Percentiles rank a stretch among this genome's conserved stretches.
Conservation (phyloP, 2,797 vertebrate genomes). For the Mus minutoides region DNA sequence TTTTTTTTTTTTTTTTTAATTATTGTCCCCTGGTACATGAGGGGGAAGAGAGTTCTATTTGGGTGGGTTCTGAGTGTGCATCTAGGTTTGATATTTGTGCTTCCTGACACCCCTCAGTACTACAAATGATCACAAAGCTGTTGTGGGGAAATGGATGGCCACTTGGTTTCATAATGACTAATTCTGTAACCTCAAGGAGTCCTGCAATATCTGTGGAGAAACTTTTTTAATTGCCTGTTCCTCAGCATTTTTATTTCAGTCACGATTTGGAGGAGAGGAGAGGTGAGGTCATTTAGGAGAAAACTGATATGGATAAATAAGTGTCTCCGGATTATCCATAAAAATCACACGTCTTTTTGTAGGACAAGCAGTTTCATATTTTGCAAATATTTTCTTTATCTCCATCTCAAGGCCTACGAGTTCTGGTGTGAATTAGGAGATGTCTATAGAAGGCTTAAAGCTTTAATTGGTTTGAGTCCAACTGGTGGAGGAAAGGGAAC, state of each 20-base stretch:
- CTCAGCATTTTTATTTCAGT: background rate
- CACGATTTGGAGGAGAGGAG: background rate
- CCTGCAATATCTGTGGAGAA: background rate
- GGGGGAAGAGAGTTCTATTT: slow-evolving; percentile 27
- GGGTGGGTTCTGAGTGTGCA: background rate
- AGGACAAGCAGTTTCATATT: background rate
- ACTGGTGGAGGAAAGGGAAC: background rate
- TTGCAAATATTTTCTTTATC: background rate
- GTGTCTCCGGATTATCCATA: background rate
- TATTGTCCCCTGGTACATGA: background rate
- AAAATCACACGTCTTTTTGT: background rate
- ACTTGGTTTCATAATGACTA: background rate
- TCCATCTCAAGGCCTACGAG: background rate
- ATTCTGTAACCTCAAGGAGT: background rate
- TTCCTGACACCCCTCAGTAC: background rate
- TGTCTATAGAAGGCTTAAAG: background rate
- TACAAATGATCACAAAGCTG: rapidly evolving
- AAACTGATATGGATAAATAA: background rate
- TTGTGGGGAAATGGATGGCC: background rate
- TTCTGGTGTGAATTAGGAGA: background rate
- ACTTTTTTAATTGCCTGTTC: background rate
- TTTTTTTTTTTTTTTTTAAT: background rate
- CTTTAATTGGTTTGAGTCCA: slow-evolving; percentile 28
- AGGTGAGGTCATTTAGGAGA: background rate
- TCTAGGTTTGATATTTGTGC: background rate